Conservation (phyloP, 2,888 invertebrate species). For the Nomada fucata region DNA sequence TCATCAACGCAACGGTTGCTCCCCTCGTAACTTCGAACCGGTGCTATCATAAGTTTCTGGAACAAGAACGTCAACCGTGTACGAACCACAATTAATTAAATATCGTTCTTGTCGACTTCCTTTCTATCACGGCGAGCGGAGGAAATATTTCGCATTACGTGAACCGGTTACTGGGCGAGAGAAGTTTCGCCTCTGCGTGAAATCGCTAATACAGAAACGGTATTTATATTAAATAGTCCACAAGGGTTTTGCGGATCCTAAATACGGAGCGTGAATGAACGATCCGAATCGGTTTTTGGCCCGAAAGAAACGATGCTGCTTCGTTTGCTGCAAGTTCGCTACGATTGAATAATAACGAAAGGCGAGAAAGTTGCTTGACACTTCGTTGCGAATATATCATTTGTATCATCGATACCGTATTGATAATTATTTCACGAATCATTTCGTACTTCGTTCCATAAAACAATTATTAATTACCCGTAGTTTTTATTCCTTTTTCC, state of each 20-base stretch:
- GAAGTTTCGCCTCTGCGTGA: constrained; percentile 8
- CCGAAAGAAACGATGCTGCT: background rate
- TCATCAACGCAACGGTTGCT: background rate
- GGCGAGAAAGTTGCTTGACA: too few relatives aligned
- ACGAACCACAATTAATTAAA: background rate
- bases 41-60: background rate
- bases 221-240: too few relatives aligned
- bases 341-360: too few relatives aligned
- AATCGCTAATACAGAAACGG: constrained; percentile 35
- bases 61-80: background rate
- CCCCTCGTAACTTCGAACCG: background rate
- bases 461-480: too few relatives aligned
- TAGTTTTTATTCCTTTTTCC: too few relatives aligned
- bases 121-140: background rate
- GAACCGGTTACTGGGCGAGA: background rate
- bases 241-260: background rate
- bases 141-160: background rate
- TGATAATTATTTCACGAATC: too few relatives aligned
- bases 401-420: too few relatives aligned
- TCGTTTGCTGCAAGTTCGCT: background rate
- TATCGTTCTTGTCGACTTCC: background rate
- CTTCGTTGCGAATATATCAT: too few relatives aligned
- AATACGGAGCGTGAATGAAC: background rate
- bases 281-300: background rate
- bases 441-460: too few relatives aligned